phyloP scores from a whole-genome alignment of 2,797 vertebrate genomes.

The Pipistrellus nathusii region DNA sequence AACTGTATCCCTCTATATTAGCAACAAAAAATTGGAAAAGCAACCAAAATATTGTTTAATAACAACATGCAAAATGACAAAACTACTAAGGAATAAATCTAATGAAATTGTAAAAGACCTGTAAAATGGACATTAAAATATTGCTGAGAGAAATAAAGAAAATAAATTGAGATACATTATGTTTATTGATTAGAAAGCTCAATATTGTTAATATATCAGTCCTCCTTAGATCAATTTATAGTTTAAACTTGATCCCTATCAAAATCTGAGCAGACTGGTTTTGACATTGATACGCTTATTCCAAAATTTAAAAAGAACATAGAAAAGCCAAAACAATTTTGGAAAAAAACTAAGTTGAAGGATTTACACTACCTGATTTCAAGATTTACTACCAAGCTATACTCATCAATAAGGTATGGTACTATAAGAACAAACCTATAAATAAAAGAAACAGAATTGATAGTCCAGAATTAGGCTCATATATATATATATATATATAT shows the following conservation, averaged over 20 bases:
- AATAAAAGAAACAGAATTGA: neutral
- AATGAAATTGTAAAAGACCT: neutral
- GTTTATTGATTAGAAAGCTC: neutral
- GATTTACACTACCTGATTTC: neutral
- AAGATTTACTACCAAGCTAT: neutral
- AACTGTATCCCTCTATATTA: neutral
- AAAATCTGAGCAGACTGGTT: constrained; percentile 11
- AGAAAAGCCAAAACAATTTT: neutral
- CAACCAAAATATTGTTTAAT: neutral
- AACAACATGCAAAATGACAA: neutral
- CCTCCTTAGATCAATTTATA: neutral
- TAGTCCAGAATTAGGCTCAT: neutral
- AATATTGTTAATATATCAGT: neutral
- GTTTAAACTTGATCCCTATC: neutral
- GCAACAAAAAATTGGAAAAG: neutral
- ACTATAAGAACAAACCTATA: neutral
- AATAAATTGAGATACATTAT: neutral
- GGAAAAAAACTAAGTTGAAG: neutral
- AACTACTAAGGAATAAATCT: neutral
- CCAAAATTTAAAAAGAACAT: neutral
- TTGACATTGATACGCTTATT: constrained; percentile 17
- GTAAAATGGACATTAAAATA: neutral
- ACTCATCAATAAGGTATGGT: neutral
- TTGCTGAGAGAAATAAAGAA: neutral
- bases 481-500: too few species aligned